Conservation (phyloP, 2,797 vertebrate genomes). For the Leptodactylus fallax region DNA sequence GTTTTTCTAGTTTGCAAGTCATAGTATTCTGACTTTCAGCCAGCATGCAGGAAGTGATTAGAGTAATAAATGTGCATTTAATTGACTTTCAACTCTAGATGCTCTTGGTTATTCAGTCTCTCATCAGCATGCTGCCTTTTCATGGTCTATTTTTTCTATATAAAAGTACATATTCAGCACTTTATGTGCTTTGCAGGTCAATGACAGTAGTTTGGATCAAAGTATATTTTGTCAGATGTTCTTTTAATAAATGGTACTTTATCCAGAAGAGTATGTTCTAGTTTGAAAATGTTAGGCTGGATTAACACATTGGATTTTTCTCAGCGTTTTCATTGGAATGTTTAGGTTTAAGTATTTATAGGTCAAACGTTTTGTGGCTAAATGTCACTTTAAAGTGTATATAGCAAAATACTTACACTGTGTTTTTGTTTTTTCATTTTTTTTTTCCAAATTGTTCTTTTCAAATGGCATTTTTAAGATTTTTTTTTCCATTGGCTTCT, state of each 20-base stretch:
- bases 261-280: too few relatives aligned
- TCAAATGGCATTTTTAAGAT: too few relatives aligned
- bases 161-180: neutral
- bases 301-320: too few relatives aligned
- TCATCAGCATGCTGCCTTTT: constrained; percentile 8
- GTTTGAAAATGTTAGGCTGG: too few relatives aligned
- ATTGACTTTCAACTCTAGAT: constrained; percentile 53
- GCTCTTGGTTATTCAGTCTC: constrained; percentile 22
- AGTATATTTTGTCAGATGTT: neutral
- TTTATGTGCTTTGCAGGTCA: neutral
- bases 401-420: too few relatives aligned
- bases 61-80: constrained; percentile 56
- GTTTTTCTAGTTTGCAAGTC: constrained; percentile 18
- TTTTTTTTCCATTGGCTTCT: too few relatives aligned
- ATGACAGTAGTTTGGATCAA: neutral
- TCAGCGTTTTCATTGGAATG: too few relatives aligned
- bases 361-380: too few relatives aligned
- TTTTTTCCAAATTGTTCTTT: too few relatives aligned
- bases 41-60: constrained; percentile 50
- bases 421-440: too few relatives aligned
- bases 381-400: too few relatives aligned
- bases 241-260: neutral
- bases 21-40: constrained; percentile 26
- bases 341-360: too few relatives aligned
- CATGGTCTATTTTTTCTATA: neutral